Evolutionary conservation across 2,113 vertebrate species (phyloP), one percentile per base, ranked within the genome.

Genomic region (Leptocoma aspasia): DNA sequence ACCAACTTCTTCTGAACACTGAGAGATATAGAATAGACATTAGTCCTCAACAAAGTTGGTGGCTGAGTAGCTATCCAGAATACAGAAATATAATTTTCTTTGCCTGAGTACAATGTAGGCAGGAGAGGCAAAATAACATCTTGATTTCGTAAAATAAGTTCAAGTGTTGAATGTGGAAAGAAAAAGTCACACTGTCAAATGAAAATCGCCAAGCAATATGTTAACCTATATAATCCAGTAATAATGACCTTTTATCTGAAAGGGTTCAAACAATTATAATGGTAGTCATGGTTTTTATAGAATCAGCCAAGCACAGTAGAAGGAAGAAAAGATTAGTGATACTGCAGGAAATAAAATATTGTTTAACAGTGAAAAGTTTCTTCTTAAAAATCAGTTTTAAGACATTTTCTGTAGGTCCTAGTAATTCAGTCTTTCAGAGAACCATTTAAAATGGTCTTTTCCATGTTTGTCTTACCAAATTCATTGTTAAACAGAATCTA

Each of bases 401-500:
- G 42, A 50, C 17, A 78, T 47, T 33, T 64, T 87, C 20, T 71
- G 13, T 66, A 50, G 5, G 4, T 42, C 13, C 9, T 49, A 72
- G 78, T 70, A 79, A 92, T 61, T 13, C 39, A 63, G 30, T 81
- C 35, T 73, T 83, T 93, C 20, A 84, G 17, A 54, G 6, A 11
- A 35, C 13, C 18, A 31, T 65, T 79, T 80, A 33, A 83, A 87
- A 70, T 75, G 2, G 2, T 70, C 15, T 82, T 71, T 92, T 83
- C 21, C 2, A 4, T n/a, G 11, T 86, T 86, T 90, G 5, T 93
- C 39, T 96, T 63, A 76, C 42, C 64, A 41, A 90, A 96, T 54
- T 86, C 19, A 60, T 96, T 96, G 60, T 92, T 90, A 84, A 91
- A 82, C 19, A 64, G 31, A 87, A 94, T 64, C 50, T 49, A 41